A percentile compares a stretch with the other conserved stretches of the same genome.
Evolutionary conservation across 2,113 vertebrate species (phyloP).

Genomic region (Lycaon pictus): DNA sequence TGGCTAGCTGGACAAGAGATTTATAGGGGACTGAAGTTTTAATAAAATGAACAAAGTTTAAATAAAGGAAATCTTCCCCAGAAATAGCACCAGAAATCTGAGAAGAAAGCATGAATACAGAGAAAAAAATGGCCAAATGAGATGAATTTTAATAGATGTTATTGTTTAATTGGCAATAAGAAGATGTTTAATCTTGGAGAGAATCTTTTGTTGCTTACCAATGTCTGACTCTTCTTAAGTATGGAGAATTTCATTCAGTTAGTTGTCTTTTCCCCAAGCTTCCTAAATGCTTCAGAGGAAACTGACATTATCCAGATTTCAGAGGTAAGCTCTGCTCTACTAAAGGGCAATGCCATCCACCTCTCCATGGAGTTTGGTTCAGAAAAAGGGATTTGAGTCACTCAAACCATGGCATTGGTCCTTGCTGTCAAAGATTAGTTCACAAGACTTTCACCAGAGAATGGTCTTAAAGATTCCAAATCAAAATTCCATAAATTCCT

Average conservation of each 20-base stretch:
- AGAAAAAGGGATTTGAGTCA: neutral
- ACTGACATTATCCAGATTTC: neutral
- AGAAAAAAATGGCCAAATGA: neutral
- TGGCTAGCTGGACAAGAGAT: neutral
- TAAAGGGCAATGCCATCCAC: neutral
- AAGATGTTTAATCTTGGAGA: neutral
- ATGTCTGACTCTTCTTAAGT: neutral
- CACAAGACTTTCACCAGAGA: neutral
- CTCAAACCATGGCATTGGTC: neutral
- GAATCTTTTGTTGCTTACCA: neutral
- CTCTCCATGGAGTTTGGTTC: neutral
- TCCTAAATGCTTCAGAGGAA: neutral
- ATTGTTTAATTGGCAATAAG: neutral
- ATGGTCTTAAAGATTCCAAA: neutral
- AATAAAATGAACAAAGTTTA: neutral
- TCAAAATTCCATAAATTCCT: neutral
- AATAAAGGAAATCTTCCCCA: neutral
- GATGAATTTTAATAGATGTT: neutral
- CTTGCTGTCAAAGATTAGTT: neutral
- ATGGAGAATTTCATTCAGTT: neutral
- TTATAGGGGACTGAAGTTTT: neutral
- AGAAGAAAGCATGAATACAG: neutral
- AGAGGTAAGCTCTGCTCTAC: neutral
- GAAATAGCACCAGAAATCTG: neutral
- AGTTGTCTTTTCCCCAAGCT: neutral